Base-by-base conservation (phyloP, 2,797 vertebrate genomes). In the Dallia pectoralis region DNA sequence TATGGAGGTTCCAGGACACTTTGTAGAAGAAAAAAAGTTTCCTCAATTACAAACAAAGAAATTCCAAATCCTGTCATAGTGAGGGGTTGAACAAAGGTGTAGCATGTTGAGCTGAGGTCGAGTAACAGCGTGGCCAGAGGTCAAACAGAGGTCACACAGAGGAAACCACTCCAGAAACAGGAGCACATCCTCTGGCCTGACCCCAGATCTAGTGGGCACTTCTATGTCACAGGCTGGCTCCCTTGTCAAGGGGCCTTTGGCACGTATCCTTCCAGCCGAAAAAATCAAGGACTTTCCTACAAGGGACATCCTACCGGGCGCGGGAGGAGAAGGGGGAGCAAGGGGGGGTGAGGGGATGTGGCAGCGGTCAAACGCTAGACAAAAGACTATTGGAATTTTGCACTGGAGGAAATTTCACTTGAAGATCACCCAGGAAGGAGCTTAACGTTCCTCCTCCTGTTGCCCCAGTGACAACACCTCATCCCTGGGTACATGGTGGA, bases 211-310 rank as follows among this genome's bases (percentile, higher is more conserved):
- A 66, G 79, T 81, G 83, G 85, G 80, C 79, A 87, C 87, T 88
- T 90, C 87, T 88, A 87, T 87, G 87, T 91, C 87, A 87, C 27
- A 56, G 53, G 53, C 53, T 25, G 75, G 86, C 87, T 89, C 83
- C 80, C 76, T 79, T 80, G 84, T 78, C 74, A 81, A 22, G 71
- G 74, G 77, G 79, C 82, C 74, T 51, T 80, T 81, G 81, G 75
- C 76, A 90, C 82, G 82, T 84, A 91, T 93, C 92, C 92, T 89
- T 84, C 79, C 84, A 19, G 1, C 19, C 19, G 0, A 25, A 77
- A 79, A 90, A 81, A 18, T 84, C 91, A 91, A 92, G 86, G 88
- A 91, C 91, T 91, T 92, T 89, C 91, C 88, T 61, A 84, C 79
- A 74, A 71, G 85, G 88, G 81, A 90, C 87, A 91, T 93, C 92